A percentile compares a stretch with the other conserved stretches of the same genome.
Conservation (phyloP, 23 tunicate genomes). For the Ciona savignyi region DNA sequence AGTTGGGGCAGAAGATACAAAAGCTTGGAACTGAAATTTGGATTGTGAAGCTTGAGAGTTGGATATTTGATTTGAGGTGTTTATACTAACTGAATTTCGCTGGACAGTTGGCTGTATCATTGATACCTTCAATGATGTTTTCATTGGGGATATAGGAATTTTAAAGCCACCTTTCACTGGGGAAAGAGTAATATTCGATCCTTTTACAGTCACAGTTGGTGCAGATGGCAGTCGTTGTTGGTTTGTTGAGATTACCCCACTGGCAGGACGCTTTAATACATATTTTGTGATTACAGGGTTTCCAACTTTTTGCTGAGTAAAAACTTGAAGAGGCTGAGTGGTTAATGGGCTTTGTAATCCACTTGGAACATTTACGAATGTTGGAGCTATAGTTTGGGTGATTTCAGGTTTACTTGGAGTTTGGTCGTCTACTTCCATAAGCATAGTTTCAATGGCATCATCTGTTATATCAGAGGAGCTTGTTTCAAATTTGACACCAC, state of each 20-base stretch:
- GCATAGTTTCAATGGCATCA: conserved; percentile 54
- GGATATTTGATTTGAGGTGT: too few species aligned
- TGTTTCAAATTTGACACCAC: conserved; percentile 3
- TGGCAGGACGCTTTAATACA: conserved; percentile 19
- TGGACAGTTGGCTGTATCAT: conserved; percentile 44
- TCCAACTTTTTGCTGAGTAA: conserved; percentile 17
- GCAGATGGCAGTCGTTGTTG: not conserved
- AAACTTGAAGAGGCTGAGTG: conserved; percentile 33
- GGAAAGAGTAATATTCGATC: conserved; percentile 27
- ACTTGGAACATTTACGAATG: not conserved
- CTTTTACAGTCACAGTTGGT: conserved; percentile 11
- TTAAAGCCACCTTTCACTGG: conserved; percentile 54
- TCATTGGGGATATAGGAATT: conserved; percentile 82
- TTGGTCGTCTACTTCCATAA: conserved; percentile 18
- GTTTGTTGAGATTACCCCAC: not conserved
- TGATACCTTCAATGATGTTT: conserved; percentile 62
- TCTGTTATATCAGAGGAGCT: conserved; percentile 21
- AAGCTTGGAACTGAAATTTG: conserved; percentile 55
- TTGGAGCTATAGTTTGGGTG: not conserved
- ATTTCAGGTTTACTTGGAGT: too few species aligned
- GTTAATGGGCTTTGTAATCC: not conserved
- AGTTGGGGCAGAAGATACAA: conserved; percentile 7
- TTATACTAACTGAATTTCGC: conserved; percentile 10
- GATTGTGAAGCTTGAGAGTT: not conserved
- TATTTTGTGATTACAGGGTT: conserved; percentile 6